Evolutionary conservation across 1,140 invertebrate species (phyloP), one percentile per base, ranked within the genome.

Genomic region (Elymnias hypermnestra): DNA sequence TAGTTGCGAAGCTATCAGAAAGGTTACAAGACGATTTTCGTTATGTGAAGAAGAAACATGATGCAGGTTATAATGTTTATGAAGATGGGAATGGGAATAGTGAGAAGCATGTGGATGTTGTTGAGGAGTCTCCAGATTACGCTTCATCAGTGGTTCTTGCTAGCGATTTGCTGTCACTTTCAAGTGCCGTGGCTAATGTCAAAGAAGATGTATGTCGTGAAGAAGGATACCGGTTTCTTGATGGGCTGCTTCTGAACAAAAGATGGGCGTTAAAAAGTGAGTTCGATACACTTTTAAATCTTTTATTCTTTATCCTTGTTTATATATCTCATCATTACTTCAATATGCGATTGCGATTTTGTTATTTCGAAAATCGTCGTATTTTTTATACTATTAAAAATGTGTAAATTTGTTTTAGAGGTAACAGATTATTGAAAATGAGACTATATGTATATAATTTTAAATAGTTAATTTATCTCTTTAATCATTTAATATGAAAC

Each of bases 211-310:
- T 57, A 1, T 90, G 89, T 58, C 72, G 78, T 15, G 71, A 86
- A 28, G 88, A 89, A 14, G 81, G 82, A 5, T 83, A 82, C 33
- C 57, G 74, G 3, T 81, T 89, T 2, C 52, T 90, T 23, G 67
- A 85, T 10, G 86, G 82, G 2, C 54, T 89, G 3, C 67, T 77
- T 2, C 65, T 82, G 48, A 77, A 88, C 17, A 86, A 87, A 43
- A 78, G 77, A 63, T 90, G 88, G 88, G 88, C 89, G 0, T 77
- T 89, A 35, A 85, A 89, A 54, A 89, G 87, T 88, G 66, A 87
- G 85, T 86, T n/a, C n/a, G n/a, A n/a, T n/a, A n/a, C n/a, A n/a
- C n/a, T n/a, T n/a, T n/a, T n/a, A n/a, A n/a, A n/a, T n/a, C n/a
- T n/a, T n/a, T n/a, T n/a, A n/a, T n/a, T n/a, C n/a, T n/a, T n/a